phyloP scores from a whole-genome alignment of 1,140 invertebrate species.

The Plodia interpunctella region DNA sequence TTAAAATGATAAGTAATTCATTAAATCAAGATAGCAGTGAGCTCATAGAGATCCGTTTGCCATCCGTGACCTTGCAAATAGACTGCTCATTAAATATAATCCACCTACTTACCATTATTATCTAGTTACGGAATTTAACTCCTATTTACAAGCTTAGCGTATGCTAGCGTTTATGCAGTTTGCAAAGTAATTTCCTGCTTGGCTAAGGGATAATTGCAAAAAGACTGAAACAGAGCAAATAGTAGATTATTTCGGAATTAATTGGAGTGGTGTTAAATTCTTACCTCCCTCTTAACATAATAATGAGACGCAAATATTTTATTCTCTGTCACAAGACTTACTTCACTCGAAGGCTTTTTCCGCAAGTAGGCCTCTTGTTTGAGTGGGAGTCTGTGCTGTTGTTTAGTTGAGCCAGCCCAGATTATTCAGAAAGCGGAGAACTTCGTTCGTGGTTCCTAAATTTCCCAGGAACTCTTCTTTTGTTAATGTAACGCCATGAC shows the following conservation, averaged over 20 bases:
- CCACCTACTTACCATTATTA: slow-evolving; percentile 9
- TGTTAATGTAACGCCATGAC: too few species aligned
- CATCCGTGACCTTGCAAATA: slow-evolving; percentile 32
- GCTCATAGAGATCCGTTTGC: slow-evolving; percentile 28
- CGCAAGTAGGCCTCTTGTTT: too few species aligned
- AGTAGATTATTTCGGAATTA: neutral
- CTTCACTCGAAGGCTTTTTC: too few species aligned
- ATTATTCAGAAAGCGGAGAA: too few species aligned
- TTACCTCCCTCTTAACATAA: too few species aligned
- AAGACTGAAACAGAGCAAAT: slow-evolving; percentile 2
- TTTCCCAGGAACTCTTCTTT: too few species aligned
- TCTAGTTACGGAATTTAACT: slow-evolving; percentile 6
- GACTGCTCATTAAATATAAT: slow-evolving; percentile 29
- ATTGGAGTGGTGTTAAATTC: neutral
- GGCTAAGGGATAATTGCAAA: neutral
- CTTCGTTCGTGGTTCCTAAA: too few species aligned
- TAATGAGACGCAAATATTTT: too few species aligned
- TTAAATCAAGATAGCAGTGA: neutral
- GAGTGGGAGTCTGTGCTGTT: too few species aligned
- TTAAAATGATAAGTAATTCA: neutral
- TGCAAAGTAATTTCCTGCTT: slow-evolving; percentile 1
- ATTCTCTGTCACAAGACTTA: too few species aligned
- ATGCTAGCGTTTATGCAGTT: slow-evolving; percentile 1
- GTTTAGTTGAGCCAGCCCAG: too few species aligned
- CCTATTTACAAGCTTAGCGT: slow-evolving; percentile 10